Conservation (phyloP, 2,113 vertebrate species). For the Tupaia chinensis region DNA sequence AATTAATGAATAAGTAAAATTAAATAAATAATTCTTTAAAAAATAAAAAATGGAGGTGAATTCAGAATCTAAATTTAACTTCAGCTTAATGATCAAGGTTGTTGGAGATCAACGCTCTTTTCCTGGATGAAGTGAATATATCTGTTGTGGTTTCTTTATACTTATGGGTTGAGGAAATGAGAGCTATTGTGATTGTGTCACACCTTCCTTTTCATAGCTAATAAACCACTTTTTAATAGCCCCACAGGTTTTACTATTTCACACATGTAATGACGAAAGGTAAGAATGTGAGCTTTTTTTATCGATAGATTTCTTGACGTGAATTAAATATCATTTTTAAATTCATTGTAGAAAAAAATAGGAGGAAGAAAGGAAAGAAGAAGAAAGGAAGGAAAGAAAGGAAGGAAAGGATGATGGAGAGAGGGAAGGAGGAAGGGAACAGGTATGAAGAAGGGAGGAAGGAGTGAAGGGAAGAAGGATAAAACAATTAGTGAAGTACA, state of each 20-base stretch:
- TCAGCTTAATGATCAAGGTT: neutral
- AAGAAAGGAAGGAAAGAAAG: neutral
- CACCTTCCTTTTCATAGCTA: neutral
- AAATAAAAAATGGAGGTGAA: neutral
- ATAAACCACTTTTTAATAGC: constrained; percentile 12
- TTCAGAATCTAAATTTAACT: constrained; percentile 24
- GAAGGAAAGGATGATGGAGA: too few relatives aligned
- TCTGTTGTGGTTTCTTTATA: neutral
- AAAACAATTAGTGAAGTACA: neutral
- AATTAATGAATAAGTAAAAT: too few relatives aligned
- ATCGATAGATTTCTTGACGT: neutral
- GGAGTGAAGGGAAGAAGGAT: neutral
- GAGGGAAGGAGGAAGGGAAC: neutral
- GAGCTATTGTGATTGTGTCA: neutral
- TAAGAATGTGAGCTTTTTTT: neutral
- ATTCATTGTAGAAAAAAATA: neutral
- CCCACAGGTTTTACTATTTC: neutral
- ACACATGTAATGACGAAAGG: neutral
- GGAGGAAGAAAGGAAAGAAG: neutral
- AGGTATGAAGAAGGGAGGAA: neutral
- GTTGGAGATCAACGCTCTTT: neutral
- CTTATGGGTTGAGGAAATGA: neutral
- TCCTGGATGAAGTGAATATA: neutral
- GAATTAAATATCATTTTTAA: neutral
- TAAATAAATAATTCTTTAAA: too few relatives aligned